Evolutionary conservation across 2,797 vertebrate genomes (phyloP).

Genomic region (Rhinichthys osculus): DNA sequence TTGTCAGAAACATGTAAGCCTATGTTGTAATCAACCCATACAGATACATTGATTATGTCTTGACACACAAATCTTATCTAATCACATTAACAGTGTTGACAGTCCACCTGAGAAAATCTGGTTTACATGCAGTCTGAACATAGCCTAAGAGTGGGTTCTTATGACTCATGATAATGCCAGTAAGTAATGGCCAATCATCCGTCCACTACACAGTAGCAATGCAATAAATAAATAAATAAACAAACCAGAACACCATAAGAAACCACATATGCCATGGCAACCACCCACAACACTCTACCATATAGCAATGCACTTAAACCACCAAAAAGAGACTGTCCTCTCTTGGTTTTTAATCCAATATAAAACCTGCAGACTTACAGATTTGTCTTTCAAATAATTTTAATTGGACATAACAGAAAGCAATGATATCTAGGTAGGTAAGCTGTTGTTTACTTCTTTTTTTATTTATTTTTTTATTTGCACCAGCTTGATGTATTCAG

Average conservation of each 20-base stretch:
- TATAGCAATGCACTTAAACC: background rate
- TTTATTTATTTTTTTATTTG: no score
- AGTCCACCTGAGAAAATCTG: background rate
- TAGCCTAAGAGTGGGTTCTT: background rate
- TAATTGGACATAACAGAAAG: no score
- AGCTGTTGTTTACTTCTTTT: no score
- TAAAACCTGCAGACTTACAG: background rate
- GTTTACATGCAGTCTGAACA: background rate
- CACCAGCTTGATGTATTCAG: no score
- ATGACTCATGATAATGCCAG: background rate
- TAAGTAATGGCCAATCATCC: background rate
- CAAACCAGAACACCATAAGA: background rate
- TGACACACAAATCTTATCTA: background rate
- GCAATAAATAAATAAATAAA: background rate
- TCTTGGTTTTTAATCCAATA: background rate
- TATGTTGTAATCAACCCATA: no score
- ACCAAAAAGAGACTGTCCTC: background rate
- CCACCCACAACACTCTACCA: background rate
- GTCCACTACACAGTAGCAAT: background rate
- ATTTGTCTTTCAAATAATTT: no score
- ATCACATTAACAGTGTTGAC: background rate
- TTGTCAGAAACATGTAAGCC: background rate
- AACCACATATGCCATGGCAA: background rate
- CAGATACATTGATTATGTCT: background rate
- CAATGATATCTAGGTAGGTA: no score